phyloP scores from a whole-genome alignment of 2,888 invertebrate genomes.

The Terebella lapidaria region DNA sequence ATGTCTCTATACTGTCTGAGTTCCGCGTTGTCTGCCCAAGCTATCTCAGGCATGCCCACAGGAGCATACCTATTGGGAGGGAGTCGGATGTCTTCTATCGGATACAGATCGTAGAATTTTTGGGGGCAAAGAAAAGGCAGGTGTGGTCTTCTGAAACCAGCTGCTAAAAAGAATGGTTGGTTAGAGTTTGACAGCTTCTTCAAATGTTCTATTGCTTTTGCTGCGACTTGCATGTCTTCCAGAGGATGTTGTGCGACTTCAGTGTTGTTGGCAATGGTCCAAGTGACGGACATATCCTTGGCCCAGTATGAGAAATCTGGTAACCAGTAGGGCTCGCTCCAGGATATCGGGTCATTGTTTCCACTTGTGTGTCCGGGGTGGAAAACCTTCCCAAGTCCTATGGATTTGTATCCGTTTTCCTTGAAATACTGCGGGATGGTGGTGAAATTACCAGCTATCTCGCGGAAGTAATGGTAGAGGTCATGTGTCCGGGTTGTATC shows the following conservation, averaged over 20 bases:
- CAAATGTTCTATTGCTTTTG: conserved; percentile 16
- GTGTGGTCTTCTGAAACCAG: conserved; percentile 28
- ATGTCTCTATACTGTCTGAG: conserved; percentile 27
- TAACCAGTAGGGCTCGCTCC: conserved; percentile 29
- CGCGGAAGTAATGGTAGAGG: conserved; percentile 20
- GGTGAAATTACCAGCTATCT: conserved; percentile 16
- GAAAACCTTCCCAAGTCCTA: conserved; percentile 20
- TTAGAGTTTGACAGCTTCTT: conserved; percentile 3
- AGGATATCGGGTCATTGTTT: conserved; percentile 61
- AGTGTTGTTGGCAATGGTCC: conserved; percentile 27
- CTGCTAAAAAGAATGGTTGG: conserved; percentile 28
- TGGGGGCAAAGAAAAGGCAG: conserved; percentile 27
- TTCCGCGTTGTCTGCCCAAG: conserved; percentile 30
- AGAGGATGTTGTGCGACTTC: conserved; percentile 17
- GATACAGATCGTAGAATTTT: conserved; percentile 20
- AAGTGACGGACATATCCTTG: conserved; percentile 18
- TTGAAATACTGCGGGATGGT: conserved; percentile 22
- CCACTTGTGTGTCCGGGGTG: conserved; percentile 45
- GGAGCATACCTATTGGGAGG: conserved; percentile 31
- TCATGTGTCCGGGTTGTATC: conserved; percentile 24
- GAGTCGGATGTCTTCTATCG: conserved; percentile 16
- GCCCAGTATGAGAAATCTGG: conserved; percentile 13
- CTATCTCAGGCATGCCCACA: conserved; percentile 27
- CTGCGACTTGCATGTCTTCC: conserved; percentile 19
- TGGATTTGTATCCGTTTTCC: conserved; percentile 14